These are phyloP conservation scores for Perodicticus potto DNA, from an alignment of 2,797 vertebrate species.

Conservation along the genomic window DNA sequence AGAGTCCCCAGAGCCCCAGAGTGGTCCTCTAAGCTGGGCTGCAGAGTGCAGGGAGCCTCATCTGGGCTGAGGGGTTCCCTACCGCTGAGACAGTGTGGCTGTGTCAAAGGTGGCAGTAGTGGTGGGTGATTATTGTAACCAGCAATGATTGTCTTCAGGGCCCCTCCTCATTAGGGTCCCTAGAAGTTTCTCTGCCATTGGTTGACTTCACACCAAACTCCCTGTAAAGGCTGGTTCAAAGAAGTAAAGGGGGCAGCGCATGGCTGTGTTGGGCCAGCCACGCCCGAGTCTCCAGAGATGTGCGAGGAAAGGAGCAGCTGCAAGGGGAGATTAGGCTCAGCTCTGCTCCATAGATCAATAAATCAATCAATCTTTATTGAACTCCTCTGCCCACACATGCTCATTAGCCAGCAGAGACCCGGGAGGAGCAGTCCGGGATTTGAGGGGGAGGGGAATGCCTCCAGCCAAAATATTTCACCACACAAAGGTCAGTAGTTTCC, in stretches of 20 bases:
- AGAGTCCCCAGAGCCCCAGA: not conserved
- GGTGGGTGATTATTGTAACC: not conserved
- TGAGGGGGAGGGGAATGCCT: conserved; percentile 43
- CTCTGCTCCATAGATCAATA: conserved; percentile 67
- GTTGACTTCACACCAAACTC: conserved; percentile 35
- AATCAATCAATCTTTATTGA: conserved; percentile 79
- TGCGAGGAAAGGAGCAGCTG: conserved; percentile 74
- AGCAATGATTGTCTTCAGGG: not conserved
- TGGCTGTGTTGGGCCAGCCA: not conserved
- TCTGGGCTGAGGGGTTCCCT: not conserved
- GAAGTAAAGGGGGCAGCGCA: not conserved
- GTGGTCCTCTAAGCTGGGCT: not conserved
- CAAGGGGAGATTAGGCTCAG: conserved; percentile 70
- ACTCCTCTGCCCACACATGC: conserved; percentile 64
- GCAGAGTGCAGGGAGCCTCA: not conserved
- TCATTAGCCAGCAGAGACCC: conserved; percentile 76
- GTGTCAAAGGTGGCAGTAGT: not conserved
- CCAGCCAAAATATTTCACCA: conserved; percentile 64
- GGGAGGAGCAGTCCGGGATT: conserved; percentile 52
- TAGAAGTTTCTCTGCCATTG: not conserved
- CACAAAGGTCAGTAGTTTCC: conserved; percentile 67
- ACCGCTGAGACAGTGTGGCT: not conserved
- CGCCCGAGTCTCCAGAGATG: conserved; percentile 38
- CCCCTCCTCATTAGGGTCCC: not conserved
- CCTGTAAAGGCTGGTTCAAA: not conserved